Base-by-base conservation (phyloP, 2,113 vertebrate genomes). In the Gymnogyps californianus region DNA sequence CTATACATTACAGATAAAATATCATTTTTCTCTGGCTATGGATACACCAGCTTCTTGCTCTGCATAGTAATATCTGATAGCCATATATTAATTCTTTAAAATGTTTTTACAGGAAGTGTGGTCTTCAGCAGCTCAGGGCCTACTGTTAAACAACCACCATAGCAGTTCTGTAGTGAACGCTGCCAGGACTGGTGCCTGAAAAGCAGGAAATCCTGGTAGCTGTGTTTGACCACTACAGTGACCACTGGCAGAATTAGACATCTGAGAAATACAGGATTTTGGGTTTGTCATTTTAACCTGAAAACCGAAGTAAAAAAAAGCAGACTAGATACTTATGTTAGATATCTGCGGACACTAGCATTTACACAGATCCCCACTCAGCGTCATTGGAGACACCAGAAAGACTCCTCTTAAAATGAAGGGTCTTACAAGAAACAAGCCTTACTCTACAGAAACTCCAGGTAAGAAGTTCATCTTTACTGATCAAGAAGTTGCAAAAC, bases 331-430 rank as follows among this genome's bases (percentile, higher is more conserved):
- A 32, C 17, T 67, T 72, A 71, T 18, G 13, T 47, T 58, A 46
- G 28, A 44, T 66, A 65, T 6, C 25, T 1, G 2, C 69, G 13
- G n/a, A 80, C 0, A 1, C 16, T 44, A 40, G 21, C 29, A 59
- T 61, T 72, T 8, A 8, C 40, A 44, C 1, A 0, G 21, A 70
- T 89, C 51, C 26, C 26, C 61, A 59, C 52, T 46, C 31, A 51
- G 16, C 24, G 47, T 49, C 3, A 2, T 3, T 52, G 24, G 28
- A 87, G 34, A 40, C 14, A 61, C 20, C 20, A 90, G 49, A 62
- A 64, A 61, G 13, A 38, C 13, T 51, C 29, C 24, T 69, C 9
- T 66, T 81, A 65, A 87, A 80, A 77, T 49, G 28, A 82, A 83
- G 25, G 42, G 25, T 67, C 9, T 24, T 19, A 38, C 44, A 90